Conservation (phyloP, 2,888 invertebrate species). For the Drosophila sordidula region DNA sequence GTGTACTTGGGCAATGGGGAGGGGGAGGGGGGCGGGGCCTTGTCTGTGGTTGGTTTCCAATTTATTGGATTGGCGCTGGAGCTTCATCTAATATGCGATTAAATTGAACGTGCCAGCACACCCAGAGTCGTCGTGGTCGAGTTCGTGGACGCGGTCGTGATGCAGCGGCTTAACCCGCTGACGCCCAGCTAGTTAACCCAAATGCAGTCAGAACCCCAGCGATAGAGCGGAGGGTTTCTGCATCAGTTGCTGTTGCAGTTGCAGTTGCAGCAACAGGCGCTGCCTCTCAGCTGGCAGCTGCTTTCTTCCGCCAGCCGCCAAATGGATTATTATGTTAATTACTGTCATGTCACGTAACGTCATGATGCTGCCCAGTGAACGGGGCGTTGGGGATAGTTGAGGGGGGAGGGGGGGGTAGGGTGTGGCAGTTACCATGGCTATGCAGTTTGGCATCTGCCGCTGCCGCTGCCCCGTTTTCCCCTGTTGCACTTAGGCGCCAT, state of each 20-base stretch:
- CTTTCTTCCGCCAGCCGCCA: conserved; percentile 59
- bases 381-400: background rate
- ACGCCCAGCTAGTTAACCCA: conserved; percentile 77
- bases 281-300: conserved; percentile 32
- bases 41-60: conserved; percentile 30
- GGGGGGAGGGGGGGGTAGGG: background rate
- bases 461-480: conserved; percentile 9
- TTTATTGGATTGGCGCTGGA: conserved; percentile 61
- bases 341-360: conserved; percentile 70
- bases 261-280: conserved; percentile 20
- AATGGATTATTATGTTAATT: conserved; percentile 77
- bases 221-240: conserved; percentile 12
- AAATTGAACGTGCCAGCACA: conserved; percentile 61
- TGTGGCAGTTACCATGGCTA: conserved; percentile 17
- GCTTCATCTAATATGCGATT: conserved; percentile 65
- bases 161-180: conserved; percentile 58
- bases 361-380: conserved; percentile 20
- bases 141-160: conserved; percentile 45
- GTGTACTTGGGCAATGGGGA: conserved; percentile 4
- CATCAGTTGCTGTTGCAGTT: conserved; percentile 2
- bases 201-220: conserved; percentile 34
- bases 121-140: conserved; percentile 27
- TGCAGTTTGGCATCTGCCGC: conserved; percentile 29
- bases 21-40: background rate
- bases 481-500: conserved; percentile 54